These are phyloP conservation scores for Trimorus sp. DNA, from an alignment of 2,888 invertebrate species.

Conservation along the genomic window DNA sequence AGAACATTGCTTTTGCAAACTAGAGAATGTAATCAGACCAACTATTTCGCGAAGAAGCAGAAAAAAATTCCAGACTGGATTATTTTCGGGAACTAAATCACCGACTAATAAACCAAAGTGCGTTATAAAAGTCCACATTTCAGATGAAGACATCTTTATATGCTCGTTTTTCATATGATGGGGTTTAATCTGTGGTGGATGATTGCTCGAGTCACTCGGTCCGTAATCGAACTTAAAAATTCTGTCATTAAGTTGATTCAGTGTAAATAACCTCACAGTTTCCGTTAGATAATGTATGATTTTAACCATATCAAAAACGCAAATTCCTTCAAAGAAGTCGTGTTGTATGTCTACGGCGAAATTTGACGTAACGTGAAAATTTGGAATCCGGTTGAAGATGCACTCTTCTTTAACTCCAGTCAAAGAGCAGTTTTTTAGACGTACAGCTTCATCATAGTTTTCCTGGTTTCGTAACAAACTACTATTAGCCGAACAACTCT, in stretches of 20 bases:
- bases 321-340: constrained; percentile 59
- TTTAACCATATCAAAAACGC: constrained; percentile 41
- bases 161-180: constrained; percentile 40
- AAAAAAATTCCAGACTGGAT: constrained; percentile 51
- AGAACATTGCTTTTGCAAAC: constrained; percentile 18
- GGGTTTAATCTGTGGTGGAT: constrained; percentile 27
- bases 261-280: constrained; percentile 20
- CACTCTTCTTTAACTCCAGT: constrained; percentile 17
- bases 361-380: constrained; percentile 11
- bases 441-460: too few species aligned
- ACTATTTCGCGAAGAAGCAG: constrained; percentile 42
- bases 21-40: constrained; percentile 19
- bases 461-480: too few species aligned
- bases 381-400: constrained; percentile 1
- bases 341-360: too few species aligned
- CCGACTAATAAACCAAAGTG: constrained; percentile 56
- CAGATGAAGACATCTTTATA: constrained; percentile 59
- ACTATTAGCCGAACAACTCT: too few species aligned
- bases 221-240: constrained; percentile 38
- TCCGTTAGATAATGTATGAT: constrained; percentile 44
- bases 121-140: constrained; percentile 60
- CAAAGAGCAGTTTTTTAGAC: too few species aligned
- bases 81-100: constrained; percentile 40
- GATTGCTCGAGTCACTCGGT: constrained; percentile 32
- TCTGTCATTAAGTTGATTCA: constrained; percentile 54